phyloP scores from a whole-genome alignment of 1,140 invertebrate genomes.

The Caenorhabditis remanei region DNA sequence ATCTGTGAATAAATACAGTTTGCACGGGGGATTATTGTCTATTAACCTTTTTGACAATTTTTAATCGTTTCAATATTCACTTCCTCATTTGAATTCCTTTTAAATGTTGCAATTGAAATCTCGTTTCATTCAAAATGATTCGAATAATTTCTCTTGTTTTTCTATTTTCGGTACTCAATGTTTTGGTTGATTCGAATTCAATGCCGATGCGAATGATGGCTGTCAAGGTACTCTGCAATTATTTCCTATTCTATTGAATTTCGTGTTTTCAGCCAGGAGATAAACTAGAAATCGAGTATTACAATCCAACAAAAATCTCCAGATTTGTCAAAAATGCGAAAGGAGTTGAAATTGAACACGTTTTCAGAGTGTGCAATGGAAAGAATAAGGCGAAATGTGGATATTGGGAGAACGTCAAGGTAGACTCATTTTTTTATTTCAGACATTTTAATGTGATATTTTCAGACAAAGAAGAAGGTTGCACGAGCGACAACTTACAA shows the following conservation, averaged over 20 bases:
- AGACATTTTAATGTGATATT: not conserved
- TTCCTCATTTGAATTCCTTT: not conserved
- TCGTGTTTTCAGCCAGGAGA: not conserved
- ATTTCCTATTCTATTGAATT: not conserved
- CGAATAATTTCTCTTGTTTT: not conserved
- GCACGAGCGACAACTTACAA: not conserved
- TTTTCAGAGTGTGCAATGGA: slow-evolving; percentile 3
- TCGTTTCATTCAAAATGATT: not conserved
- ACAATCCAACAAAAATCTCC: not conserved
- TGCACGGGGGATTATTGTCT: not conserved
- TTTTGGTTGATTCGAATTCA: not conserved
- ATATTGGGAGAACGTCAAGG: slow-evolving; percentile 3
- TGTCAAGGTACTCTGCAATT: not conserved
- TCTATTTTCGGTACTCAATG: not conserved
- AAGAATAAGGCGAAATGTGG: not conserved
- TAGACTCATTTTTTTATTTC: not conserved
- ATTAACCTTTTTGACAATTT: not conserved
- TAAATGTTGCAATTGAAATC: not conserved
- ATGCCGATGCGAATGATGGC: not conserved
- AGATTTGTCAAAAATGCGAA: slow-evolving; percentile 1
- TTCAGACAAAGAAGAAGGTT: slow-evolving; percentile 6
- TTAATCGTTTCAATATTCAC: not conserved
- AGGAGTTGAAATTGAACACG: not conserved
- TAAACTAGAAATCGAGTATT: not conserved
- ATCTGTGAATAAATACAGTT: too few species aligned